A percentile compares a stretch with the other conserved stretches of the same genome.
phyloP scores from a whole-genome alignment of 2,113 vertebrate species.

The Chionis minor region DNA sequence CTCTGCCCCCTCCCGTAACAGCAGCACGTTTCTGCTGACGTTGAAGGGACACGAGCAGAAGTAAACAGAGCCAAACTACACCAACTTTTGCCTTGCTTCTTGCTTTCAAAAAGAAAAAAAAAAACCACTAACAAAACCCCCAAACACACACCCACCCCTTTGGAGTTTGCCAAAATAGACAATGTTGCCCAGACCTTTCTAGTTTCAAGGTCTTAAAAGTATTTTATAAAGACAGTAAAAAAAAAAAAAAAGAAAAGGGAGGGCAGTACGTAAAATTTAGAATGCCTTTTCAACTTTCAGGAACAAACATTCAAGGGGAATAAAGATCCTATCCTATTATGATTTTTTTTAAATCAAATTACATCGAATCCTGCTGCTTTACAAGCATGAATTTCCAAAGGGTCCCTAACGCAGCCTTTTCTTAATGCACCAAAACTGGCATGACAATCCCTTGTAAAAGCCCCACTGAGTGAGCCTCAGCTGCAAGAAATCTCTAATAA shows the following conservation, averaged over 20 bases:
- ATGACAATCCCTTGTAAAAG: slow-evolving; percentile 66
- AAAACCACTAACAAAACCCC: neutral
- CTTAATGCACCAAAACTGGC: slow-evolving; percentile 66
- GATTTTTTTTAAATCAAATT: slow-evolving; percentile 68
- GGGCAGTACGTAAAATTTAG: neutral
- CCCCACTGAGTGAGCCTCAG: slow-evolving; percentile 77
- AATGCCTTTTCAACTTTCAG: slow-evolving; percentile 43
- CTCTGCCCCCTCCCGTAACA: neutral
- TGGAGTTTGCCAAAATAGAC: slow-evolving; percentile 35
- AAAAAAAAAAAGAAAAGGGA: neutral
- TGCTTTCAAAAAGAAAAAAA: neutral
- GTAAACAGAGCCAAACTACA: neutral
- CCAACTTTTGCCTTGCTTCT: neutral
- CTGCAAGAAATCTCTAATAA: slow-evolving; percentile 78
- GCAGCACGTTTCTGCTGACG: neutral
- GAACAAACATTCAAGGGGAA: slow-evolving; percentile 34
- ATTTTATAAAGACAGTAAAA: slow-evolving; percentile 24
- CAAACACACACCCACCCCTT: neutral
- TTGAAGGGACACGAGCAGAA: neutral
- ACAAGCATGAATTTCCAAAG: slow-evolving; percentile 66
- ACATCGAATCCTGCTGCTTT: slow-evolving; percentile 60
- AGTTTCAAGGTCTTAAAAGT: slow-evolving; percentile 43
- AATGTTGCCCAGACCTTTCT: neutral
- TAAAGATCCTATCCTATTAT: slow-evolving; percentile 45
- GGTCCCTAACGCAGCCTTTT: slow-evolving; percentile 33